Percentiles rank a stretch among this genome's conserved stretches.
Conservation (phyloP, 2,888 invertebrate genomes). For the Yponomeuta sedellus region DNA sequence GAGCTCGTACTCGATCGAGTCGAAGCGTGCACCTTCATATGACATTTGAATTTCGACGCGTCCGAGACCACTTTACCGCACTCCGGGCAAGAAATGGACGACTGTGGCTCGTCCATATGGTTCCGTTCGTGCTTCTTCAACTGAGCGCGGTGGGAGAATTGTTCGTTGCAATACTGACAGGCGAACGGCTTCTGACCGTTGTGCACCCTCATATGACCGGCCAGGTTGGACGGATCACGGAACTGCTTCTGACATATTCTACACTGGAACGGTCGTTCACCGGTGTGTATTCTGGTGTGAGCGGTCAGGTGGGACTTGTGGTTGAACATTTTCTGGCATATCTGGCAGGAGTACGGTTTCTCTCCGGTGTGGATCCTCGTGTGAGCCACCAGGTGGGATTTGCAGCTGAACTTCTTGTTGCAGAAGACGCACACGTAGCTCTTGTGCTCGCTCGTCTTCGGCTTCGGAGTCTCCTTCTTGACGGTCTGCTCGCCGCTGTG, state of each 20-base stretch:
- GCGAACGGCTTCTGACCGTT: conserved; percentile 15
- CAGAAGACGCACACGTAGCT: conserved; percentile 25
- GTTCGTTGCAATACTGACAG: conserved; percentile 4
- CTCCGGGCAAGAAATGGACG: not conserved
- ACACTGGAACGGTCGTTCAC: conserved; percentile 12
- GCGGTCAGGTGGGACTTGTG: conserved; percentile 10
- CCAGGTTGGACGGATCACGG: conserved; percentile 14
- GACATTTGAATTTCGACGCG: conserved; percentile 6
- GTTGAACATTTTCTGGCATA: conserved; percentile 14
- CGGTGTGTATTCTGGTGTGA: conserved; percentile 12
- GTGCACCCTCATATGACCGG: conserved; percentile 17
- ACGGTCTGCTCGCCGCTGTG: not conserved
- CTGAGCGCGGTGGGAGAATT: conserved; percentile 9
- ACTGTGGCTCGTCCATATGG: not conserved
- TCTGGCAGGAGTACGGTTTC: conserved; percentile 3
- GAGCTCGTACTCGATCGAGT: not conserved
- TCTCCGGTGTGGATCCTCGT: conserved; percentile 24
- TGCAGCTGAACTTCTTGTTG: conserved; percentile 25
- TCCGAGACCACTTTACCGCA: conserved; percentile 9
- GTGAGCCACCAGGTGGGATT: conserved; percentile 28
- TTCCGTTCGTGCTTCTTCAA: conserved; percentile 13
- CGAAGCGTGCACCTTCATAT: conserved; percentile 6
- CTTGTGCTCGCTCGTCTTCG: not conserved
- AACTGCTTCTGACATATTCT: conserved; percentile 14
- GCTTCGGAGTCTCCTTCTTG: not conserved